These are phyloP conservation scores for Venustaconcha ellipsiformis DNA, from an alignment of 1,140 invertebrate species.

Conservation along the genomic window DNA sequence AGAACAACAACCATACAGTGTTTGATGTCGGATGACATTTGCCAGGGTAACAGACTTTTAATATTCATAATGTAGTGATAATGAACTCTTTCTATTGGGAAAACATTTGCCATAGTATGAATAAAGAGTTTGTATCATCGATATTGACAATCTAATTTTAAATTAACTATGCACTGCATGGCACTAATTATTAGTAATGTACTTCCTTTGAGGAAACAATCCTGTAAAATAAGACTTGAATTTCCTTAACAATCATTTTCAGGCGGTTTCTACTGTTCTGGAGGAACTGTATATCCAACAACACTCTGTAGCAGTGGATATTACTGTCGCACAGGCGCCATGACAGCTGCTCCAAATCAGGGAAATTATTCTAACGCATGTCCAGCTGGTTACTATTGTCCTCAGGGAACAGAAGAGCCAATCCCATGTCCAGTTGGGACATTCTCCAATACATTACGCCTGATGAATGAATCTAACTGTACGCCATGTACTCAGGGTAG, in stretches of 20 bases:
- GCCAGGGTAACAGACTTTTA: too few species aligned
- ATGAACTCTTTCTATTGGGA: too few species aligned
- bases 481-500: conserved; percentile 58
- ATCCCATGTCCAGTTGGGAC: conserved; percentile 59
- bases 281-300: conserved; percentile 51
- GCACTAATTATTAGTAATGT: too few species aligned
- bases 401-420: conserved; percentile 59
- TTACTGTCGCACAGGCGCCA: conserved; percentile 55
- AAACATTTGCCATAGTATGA: too few species aligned
- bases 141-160: too few species aligned
- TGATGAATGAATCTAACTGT: conserved; percentile 60
- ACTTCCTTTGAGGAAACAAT: too few species aligned
- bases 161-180: too few species aligned
- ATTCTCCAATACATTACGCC: conserved; percentile 54
- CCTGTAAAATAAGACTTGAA: too few species aligned
- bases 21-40: too few species aligned
- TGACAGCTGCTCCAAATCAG: conserved; percentile 56
- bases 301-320: conserved; percentile 57
- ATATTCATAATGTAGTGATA: too few species aligned
- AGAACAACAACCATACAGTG: too few species aligned
- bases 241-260: conserved; percentile 3
- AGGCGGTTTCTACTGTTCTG: conserved; percentile 63
- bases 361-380: conserved; percentile 51
- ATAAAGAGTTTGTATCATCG: too few species aligned
- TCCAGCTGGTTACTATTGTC: conserved; percentile 64